Base-by-base conservation (phyloP, 2,888 invertebrate species). In the Agriopis leucophaearia region DNA sequence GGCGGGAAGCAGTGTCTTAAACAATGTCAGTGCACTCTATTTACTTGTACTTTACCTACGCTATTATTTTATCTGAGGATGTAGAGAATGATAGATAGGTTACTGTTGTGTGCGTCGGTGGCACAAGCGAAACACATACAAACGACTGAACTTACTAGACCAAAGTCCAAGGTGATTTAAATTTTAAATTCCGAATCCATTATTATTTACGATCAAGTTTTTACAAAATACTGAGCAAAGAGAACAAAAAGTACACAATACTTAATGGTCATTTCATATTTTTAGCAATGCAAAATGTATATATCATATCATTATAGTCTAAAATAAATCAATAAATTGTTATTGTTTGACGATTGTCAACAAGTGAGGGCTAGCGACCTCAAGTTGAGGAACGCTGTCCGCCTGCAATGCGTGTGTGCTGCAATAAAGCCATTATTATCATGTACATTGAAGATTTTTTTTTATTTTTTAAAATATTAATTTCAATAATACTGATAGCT, bases 81-180 rank as follows among this genome's bases (percentile, higher is more conserved):
- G 27, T 27, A 27, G 27, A 27, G 27, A 27, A 27, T 27, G 10
- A 9, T 9, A 18, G 18, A 16, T 16, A 47, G 16, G 38, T 38
- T 47, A 3, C 16, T 16, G 6, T 38, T 16, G 16, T 36, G 47
- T 47, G 15, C 16, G 16, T 47, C 16, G 38, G 8, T 15, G 38
- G 35, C 63, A n/a, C 42, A 38, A 16, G 50, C n/a, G 13, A 40
- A 38, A 38, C 56, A 40, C 42, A 12, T 38, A 10, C n/a, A 13
- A 55, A 15, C 27, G 27, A 50, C 56, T 42, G 35, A 50, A 42
- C 48, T 50, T 48, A 55, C 27, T 16, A 8, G 55, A 36, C 9
- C 57, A 10, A 64, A 64, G 64, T 64, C 64, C 64, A 64, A 64
- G 58, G 58, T 42, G 48, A 55, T 36, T 50, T 15, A 45, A 15